Conservation (phyloP, 2,113 vertebrate species). For the Misgurnus mizolepis region DNA sequence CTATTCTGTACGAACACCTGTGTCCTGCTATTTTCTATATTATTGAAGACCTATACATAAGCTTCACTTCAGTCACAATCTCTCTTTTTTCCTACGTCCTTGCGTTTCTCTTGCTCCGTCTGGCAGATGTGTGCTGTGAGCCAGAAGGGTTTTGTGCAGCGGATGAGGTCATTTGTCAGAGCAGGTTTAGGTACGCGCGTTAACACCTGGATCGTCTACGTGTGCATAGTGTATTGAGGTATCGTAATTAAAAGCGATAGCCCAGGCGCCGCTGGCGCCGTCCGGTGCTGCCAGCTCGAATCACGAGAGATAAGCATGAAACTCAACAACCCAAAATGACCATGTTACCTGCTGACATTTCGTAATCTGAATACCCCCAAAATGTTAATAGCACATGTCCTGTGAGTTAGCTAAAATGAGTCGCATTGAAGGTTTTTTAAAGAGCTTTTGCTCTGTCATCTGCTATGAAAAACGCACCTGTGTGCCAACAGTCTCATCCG, state of each 20-base stretch:
- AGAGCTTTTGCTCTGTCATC: background rate
- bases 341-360: conserved; percentile 34
- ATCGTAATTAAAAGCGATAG: conserved; percentile 48
- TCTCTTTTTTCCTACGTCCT: background rate
- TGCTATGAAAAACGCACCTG: background rate
- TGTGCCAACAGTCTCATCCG: conserved; percentile 1
- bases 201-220: conserved; percentile 45
- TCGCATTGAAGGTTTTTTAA: background rate
- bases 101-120: conserved; percentile 5
- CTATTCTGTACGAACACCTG: conserved; percentile 43
- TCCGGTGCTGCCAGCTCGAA: background rate
- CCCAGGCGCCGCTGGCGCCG: background rate
- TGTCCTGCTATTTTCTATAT: conserved; percentile 32
- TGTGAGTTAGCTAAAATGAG: background rate
- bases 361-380: background rate
- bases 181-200: background rate
- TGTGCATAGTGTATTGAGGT: conserved; percentile 39
- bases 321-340: background rate
- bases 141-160: background rate
- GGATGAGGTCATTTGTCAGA: conserved; percentile 42
- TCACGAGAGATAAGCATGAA: background rate
- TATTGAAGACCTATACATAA: conserved; percentile 39
- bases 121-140: conserved; percentile 24
- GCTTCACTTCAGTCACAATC: conserved; percentile 9
- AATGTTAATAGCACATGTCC: background rate